Base-by-base conservation (phyloP, 1,140 invertebrate species). In the Holotrichia oblita region DNA sequence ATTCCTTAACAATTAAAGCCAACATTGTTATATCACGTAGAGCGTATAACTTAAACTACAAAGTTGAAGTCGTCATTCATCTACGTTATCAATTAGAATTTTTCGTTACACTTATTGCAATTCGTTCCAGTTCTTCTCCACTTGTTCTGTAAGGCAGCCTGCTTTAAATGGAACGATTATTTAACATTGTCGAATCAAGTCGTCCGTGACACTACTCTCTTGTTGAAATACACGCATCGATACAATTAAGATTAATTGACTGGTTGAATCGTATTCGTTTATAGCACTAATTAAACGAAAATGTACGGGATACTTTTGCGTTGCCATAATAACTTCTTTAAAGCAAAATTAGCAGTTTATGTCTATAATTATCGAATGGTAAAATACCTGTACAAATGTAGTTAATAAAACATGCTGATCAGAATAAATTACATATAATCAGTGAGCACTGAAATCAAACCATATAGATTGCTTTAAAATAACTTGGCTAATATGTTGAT, bases 101-200 rank as follows among this genome's bases (percentile, higher is more conserved):
- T 55, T 55, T n/a, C 44, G 14, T 55, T n/a, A 17, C 17, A 17
- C 17, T n/a, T 48, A n/a, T 55, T 55, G 17, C 48, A 14, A 55
- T 14, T 55, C 14, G 48, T 55, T 55, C 48, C 48, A 55, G 17
- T 55, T 55, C 48, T 17, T 17, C 48, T 6, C 48, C 48, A 17
- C 48, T 55, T 14, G 17, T 55, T 55, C 17, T 17, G n/a, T 55
- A 55, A 55, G n/a, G 48, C 2, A 55, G 48, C 2, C 48, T 55
- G 14, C 14, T 55, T 55, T 55, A 55, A 55, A 55, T 55, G 48
- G 48, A 55, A 14, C n/a, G 48, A 55, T 55, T 55, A 55, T 55
- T 55, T 55, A 55, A 55, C 48, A 55, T n/a, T 55, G 14, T 55
- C 48, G 48, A 55, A 55, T 55, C 48, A 55, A 55, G 48, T 55